phyloP scores from a whole-genome alignment of 2,888 invertebrate genomes.

The Saturnia pavonia region DNA sequence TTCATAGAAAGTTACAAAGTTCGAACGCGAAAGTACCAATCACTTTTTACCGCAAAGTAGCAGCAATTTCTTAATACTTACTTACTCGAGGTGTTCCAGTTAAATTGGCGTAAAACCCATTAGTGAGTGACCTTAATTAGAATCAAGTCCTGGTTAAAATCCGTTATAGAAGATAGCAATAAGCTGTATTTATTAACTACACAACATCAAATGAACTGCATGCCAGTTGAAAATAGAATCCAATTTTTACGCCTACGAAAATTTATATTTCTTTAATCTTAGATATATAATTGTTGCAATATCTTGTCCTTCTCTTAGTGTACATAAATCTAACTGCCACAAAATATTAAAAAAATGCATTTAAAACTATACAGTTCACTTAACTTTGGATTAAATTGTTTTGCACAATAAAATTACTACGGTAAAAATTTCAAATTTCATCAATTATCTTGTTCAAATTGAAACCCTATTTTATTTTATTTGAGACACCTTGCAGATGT shows the following conservation, averaged over 20 bases:
- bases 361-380: background rate
- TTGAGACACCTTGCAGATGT: background rate
- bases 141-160: no score
- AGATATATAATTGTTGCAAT: background rate
- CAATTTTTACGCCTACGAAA: background rate
- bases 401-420: conserved; percentile 8
- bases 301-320: conserved; percentile 10
- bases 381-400: background rate
- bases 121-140: no score
- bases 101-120: background rate
- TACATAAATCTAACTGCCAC: background rate
- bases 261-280: background rate
- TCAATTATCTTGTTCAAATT: background rate
- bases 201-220: no score
- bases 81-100: background rate
- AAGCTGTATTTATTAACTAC: no score
- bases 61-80: background rate
- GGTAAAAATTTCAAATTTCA: background rate
- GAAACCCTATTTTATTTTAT: background rate
- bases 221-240: background rate
- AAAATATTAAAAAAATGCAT: background rate
- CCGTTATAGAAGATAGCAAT: no score
- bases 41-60: background rate
- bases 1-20: background rate
- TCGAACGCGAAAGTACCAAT: background rate